Evolutionary conservation across 2,888 invertebrate genomes (phyloP).

Genomic region (Oscheius sp.): DNA sequence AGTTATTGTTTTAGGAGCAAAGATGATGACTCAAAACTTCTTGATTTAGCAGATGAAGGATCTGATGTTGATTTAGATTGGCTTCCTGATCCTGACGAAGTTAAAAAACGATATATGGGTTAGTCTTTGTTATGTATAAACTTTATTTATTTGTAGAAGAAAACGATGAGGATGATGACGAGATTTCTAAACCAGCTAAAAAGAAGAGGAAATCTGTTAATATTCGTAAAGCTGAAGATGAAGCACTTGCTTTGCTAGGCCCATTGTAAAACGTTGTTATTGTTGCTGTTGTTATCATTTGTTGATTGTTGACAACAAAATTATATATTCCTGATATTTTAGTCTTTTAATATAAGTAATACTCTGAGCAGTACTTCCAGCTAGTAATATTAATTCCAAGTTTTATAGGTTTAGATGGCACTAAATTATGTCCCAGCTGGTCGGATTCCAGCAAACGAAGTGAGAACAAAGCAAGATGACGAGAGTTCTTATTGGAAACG

Average conservation of each 20-base stretch:
- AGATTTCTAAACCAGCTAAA: slow-evolving; percentile 16
- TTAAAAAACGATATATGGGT: slow-evolving; percentile 11
- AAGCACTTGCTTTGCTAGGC: slow-evolving; percentile 49
- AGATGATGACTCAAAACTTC: slow-evolving; percentile 25
- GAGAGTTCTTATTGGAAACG: slow-evolving; percentile 89
- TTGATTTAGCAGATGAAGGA: slow-evolving; percentile 42
- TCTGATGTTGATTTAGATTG: slow-evolving; percentile 55
- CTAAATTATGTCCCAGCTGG: slow-evolving; percentile 45
- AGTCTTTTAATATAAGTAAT: background rate
- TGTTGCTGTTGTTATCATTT: slow-evolving; percentile 38
- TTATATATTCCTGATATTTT: background rate
- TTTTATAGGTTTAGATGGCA: no score
- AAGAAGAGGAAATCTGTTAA: slow-evolving; percentile 31
- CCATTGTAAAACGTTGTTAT: slow-evolving; percentile 31
- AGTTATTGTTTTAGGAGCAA: background rate
- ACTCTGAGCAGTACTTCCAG: background rate
- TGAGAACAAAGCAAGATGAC: slow-evolving; percentile 70
- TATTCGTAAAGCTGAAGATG: slow-evolving; percentile 43
- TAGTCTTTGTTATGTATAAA: background rate
- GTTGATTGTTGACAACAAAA: slow-evolving; percentile 19
- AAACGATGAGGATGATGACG: slow-evolving; percentile 5
- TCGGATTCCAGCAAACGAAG: slow-evolving; percentile 35
- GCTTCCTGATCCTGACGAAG: slow-evolving; percentile 62
- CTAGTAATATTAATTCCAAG: background rate
- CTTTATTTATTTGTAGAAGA: background rate